phyloP scores from a whole-genome alignment of 2,797 vertebrate genomes.

The Tinamus major region DNA sequence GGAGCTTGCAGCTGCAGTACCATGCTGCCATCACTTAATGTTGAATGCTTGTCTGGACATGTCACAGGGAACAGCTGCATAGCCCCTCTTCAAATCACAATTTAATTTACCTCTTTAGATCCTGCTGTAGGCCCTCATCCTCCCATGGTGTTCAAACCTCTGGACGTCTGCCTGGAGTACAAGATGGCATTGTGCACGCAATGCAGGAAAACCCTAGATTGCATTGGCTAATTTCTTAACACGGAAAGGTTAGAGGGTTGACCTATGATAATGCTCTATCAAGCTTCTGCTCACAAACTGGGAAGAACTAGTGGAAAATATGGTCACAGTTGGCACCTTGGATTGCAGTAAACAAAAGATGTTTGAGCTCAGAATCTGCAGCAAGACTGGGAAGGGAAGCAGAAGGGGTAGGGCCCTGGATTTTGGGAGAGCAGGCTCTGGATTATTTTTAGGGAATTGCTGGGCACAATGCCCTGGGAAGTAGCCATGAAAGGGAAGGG shows the following conservation, averaged over 20 bases:
- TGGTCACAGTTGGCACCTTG: background rate
- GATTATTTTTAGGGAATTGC: constrained; percentile 43
- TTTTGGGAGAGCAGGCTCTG: background rate
- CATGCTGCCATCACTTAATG: background rate
- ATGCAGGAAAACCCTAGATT: background rate
- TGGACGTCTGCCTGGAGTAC: background rate
- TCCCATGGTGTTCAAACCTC: background rate
- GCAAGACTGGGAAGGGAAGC: background rate
- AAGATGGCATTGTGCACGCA: background rate
- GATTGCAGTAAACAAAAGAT: background rate
- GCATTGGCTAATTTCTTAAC: background rate
- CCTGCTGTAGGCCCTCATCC: background rate
- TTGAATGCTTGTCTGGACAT: background rate
- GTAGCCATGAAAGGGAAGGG: constrained; percentile 30
- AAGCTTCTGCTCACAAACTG: background rate
- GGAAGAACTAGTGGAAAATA: background rate
- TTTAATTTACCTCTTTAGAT: background rate
- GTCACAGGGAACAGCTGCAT: background rate
- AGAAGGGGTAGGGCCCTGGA: background rate
- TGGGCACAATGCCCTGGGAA: constrained; percentile 42
- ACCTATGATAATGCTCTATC: background rate
- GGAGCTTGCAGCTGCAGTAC: background rate
- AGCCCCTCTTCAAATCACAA: background rate
- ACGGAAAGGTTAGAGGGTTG: background rate
- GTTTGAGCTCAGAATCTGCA: background rate